Evolutionary conservation across 1,140 invertebrate genomes (phyloP).

Genomic region (Penaeus japonicus): DNA sequence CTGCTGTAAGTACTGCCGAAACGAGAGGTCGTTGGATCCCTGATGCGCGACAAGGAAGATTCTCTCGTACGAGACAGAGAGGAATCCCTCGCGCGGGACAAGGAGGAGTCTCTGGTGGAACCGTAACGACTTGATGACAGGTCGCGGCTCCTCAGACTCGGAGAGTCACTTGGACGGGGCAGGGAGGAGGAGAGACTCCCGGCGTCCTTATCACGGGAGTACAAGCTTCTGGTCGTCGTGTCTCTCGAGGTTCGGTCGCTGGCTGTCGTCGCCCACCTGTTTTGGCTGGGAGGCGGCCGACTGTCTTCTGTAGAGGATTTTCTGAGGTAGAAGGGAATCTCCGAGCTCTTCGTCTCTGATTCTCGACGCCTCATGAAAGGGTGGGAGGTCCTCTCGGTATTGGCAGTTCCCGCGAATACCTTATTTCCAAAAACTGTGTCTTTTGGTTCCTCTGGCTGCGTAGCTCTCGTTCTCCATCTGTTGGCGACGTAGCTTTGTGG

Average conservation of each 20-base stretch:
- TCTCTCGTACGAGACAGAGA: neutral
- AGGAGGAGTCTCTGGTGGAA: neutral
- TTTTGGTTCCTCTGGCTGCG: neutral
- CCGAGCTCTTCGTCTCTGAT: neutral
- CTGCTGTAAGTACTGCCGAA: neutral
- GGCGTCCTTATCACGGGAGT: neutral
- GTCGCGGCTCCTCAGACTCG: neutral
- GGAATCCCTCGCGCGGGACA: constrained; percentile 1
- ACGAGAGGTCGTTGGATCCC: neutral
- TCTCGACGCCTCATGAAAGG: constrained; percentile 26
- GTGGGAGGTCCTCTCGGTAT: neutral
- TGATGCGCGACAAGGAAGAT: constrained; percentile 10
- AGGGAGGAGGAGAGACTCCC: neutral
- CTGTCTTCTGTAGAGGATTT: neutral
- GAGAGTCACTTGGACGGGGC: neutral
- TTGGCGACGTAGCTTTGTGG: neutral
- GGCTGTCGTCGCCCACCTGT: neutral
- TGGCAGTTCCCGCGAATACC: neutral
- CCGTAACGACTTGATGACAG: too few relatives aligned
- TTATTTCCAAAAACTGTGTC: constrained; percentile 23
- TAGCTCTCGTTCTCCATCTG: neutral
- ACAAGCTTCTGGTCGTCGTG: neutral
- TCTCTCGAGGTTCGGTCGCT: neutral
- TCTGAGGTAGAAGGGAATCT: constrained; percentile 30
- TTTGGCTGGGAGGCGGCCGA: neutral